phyloP scores from a whole-genome alignment of 2,113 vertebrate genomes.

The Trochalopteron elliotii region DNA sequence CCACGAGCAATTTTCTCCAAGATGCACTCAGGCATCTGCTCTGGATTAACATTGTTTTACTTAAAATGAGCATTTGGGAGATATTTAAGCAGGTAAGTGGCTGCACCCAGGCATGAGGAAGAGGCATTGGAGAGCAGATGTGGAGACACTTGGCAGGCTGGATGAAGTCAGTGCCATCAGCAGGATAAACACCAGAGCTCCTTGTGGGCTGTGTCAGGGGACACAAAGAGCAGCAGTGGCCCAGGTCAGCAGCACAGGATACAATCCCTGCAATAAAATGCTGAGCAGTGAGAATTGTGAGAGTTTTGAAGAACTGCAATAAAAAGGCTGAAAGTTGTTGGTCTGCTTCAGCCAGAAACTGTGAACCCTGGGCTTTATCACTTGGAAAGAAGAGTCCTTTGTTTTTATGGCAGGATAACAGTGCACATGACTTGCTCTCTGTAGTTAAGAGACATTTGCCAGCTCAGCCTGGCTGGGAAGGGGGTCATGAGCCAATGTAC shows the following conservation, averaged over 20 bases:
- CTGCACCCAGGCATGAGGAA: not conserved
- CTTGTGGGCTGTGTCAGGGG: not conserved
- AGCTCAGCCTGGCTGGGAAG: not conserved
- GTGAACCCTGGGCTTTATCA: not conserved
- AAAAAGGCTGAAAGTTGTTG: not conserved
- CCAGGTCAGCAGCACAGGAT: not conserved
- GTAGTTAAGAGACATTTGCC: not conserved
- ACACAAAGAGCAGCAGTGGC: not conserved
- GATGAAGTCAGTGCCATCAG: not conserved
- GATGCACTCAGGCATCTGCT: slow-evolving; percentile 32
- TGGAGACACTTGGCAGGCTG: not conserved
- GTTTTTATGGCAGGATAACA: not conserved
- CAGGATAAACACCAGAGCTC: not conserved
- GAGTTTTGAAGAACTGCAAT: not conserved
- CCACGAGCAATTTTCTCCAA: not conserved
- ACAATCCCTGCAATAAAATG: not conserved
- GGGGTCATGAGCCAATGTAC: not conserved
- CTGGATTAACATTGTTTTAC: not conserved
- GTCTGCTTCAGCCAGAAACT: not conserved
- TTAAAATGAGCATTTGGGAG: not conserved
- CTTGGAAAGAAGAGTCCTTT: not conserved
- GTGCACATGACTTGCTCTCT: not conserved
- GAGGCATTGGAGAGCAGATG: not conserved
- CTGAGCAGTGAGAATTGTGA: not conserved
- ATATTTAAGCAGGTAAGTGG: not conserved